A percentile compares a stretch with the other conserved stretches of the same genome.
phyloP scores from a whole-genome alignment of 1,140 invertebrate genomes.

The Panulirus ornatus region DNA sequence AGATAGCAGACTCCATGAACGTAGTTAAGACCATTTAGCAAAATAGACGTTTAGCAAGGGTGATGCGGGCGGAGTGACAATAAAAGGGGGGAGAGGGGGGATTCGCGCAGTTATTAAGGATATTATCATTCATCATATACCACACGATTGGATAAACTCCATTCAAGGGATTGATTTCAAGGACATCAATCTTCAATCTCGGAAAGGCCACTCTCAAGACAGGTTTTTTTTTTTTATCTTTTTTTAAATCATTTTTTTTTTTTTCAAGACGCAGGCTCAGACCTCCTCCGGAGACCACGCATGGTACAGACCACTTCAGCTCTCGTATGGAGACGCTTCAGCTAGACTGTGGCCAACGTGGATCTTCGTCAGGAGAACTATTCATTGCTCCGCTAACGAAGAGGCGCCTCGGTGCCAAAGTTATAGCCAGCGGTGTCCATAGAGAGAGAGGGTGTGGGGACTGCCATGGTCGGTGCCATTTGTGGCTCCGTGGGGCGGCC shows the following conservation, averaged over 20 bases:
- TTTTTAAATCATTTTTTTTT: no score
- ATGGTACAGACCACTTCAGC: not conserved
- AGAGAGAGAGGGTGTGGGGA: not conserved
- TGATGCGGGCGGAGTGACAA: not conserved
- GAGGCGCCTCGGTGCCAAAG: not conserved
- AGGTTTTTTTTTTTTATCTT: no score
- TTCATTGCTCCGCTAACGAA: no score
- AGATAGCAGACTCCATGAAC: not conserved
- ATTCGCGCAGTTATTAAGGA: not conserved
- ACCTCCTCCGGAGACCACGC: not conserved
- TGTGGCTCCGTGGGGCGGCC: not conserved
- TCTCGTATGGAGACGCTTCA: not conserved
- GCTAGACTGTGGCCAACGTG: not conserved
- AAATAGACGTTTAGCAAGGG: not conserved
- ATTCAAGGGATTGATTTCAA: not conserved
- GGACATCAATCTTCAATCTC: not conserved
- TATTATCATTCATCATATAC: not conserved
- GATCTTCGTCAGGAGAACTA: no score
- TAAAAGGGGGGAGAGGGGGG: no score
- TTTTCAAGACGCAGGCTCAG: not conserved
- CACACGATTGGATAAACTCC: slow-evolving; percentile 4
- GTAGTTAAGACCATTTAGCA: not conserved
- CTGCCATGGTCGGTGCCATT: not conserved
- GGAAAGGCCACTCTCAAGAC: not conserved
- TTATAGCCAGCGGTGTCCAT: not conserved